Evolutionary conservation across 2,888 invertebrate genomes (phyloP).

Genomic region (Netelia melanura): DNA sequence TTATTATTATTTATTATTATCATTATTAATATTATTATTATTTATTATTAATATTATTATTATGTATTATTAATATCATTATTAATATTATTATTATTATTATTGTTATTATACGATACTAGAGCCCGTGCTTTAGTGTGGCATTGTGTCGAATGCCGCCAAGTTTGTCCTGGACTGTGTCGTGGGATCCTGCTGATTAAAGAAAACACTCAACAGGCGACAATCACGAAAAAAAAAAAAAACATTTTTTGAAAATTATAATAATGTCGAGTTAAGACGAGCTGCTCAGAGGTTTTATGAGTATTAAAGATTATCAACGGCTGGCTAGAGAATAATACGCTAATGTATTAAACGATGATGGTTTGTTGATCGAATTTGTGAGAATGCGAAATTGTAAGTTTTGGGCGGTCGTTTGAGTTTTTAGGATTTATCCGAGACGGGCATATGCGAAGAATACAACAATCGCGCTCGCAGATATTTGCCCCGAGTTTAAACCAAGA

Average conservation of each 20-base stretch:
- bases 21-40: neutral
- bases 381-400: slow-evolving; percentile 3
- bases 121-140: slow-evolving; percentile 17
- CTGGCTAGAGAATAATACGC: neutral
- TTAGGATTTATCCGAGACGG: slow-evolving; percentile 3
- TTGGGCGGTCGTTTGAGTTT: neutral
- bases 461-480: slow-evolving; percentile 42
- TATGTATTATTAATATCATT: neutral
- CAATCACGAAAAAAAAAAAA: slow-evolving; percentile 56
- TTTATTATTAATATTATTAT: neutral
- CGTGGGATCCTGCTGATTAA: slow-evolving; percentile 33
- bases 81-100: neutral
- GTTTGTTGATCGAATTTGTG: neutral
- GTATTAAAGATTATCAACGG: slow-evolving; percentile 43
- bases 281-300: slow-evolving; percentile 63
- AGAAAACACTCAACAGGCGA: slow-evolving; percentile 58
- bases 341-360: neutral
- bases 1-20: too few species aligned
- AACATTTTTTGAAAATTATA: slow-evolving; percentile 21
- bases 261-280: slow-evolving; percentile 53
- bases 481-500: slow-evolving; percentile 39
- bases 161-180: slow-evolving; percentile 31
- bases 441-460: slow-evolving; percentile 11
- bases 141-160: slow-evolving; percentile 33
- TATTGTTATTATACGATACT: slow-evolving; percentile 11